Evolutionary conservation across 2,113 vertebrate species (phyloP).

Genomic region (Catharus bicknelli): DNA sequence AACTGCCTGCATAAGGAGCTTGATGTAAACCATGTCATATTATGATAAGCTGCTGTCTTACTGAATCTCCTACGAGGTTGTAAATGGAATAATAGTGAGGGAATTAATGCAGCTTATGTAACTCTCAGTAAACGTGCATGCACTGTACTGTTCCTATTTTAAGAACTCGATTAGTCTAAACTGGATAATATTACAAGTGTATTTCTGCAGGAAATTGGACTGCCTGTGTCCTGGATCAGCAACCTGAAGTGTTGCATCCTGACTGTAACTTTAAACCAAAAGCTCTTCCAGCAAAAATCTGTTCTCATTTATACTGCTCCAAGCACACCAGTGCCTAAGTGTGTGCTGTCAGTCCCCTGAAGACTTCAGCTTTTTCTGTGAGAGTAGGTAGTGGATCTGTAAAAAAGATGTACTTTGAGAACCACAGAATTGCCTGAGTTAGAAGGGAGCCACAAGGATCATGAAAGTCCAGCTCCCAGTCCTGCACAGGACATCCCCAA

Average conservation of each 20-base stretch:
- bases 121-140: background rate
- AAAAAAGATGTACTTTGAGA: background rate
- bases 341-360: background rate
- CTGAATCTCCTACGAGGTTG: background rate
- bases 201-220: background rate
- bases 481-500: background rate
- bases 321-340: background rate
- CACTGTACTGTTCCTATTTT: background rate
- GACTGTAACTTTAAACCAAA: background rate
- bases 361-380: background rate
- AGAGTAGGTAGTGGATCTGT: background rate
- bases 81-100: background rate
- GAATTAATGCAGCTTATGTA: conserved; percentile 22
- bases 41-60: background rate
- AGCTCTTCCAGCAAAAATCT: background rate
- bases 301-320: background rate
- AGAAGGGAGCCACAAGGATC: background rate
- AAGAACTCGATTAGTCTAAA: background rate
- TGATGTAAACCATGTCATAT: background rate
- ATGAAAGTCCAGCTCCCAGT: background rate
- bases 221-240: background rate
- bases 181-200: background rate
- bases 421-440: background rate
- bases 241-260: background rate
- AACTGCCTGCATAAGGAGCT: background rate